phyloP scores from a whole-genome alignment of 2,797 vertebrate species.

The Hemitrygon akajei region DNA sequence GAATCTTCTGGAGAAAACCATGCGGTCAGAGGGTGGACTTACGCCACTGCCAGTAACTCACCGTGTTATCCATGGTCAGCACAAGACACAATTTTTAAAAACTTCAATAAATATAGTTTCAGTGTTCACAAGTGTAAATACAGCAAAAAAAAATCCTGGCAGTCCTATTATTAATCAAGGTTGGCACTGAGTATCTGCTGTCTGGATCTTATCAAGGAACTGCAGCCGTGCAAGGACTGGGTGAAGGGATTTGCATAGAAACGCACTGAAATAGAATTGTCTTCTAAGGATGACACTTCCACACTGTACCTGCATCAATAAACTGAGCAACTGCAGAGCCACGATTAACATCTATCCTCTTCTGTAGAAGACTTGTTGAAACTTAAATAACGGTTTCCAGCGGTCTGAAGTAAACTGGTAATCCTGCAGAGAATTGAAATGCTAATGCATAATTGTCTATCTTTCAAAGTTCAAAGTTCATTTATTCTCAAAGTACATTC shows the following conservation, averaged over 20 bases:
- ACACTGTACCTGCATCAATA: neutral
- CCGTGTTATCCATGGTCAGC: too few relatives aligned
- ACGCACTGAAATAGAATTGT: neutral
- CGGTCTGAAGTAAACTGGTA: neutral
- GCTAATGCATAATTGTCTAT: neutral
- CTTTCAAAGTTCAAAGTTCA: neutral
- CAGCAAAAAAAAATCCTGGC: neutral
- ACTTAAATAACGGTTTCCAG: neutral
- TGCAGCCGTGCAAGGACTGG: neutral
- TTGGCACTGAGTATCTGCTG: neutral
- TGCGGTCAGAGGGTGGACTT: too few relatives aligned
- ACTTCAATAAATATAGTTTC: neutral
- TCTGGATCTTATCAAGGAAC: neutral
- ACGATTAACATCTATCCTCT: neutral
- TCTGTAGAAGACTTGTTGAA: neutral
- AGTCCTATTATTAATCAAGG: neutral
- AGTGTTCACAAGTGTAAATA: neutral
- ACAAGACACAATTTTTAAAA: neutral
- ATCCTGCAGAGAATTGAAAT: neutral
- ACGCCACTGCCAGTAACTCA: too few relatives aligned
- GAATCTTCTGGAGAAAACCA: too few relatives aligned
- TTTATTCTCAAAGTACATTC: too few relatives aligned
- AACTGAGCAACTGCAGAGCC: neutral
- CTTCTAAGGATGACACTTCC: too few relatives aligned
- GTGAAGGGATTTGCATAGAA: neutral